Percentiles rank a stretch among this genome's conserved stretches.
Evolutionary conservation across 2,113 vertebrate genomes (phyloP).

Genomic region (Stigmatopora argus): DNA sequence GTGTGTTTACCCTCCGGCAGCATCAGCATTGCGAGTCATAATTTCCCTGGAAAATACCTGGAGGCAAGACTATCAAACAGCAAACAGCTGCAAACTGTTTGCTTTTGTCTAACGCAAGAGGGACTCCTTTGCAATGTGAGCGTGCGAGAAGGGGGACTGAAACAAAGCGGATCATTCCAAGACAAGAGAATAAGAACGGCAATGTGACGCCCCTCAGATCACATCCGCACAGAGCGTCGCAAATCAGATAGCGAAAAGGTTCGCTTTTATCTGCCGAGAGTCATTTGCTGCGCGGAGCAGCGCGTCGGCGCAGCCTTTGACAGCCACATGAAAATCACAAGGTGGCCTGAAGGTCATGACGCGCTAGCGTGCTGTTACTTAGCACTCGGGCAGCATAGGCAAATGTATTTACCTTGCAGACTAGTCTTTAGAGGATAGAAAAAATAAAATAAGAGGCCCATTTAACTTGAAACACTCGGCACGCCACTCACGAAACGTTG

Average conservation of each 20-base stretch:
- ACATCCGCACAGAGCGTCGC: conserved; percentile 49
- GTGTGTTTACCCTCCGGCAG: conserved; percentile 6
- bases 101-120: conserved; percentile 40
- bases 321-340: conserved; percentile 39
- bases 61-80: conserved; percentile 23
- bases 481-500: neutral
- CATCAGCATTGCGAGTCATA: conserved; percentile 16
- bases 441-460: neutral
- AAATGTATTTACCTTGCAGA: conserved; percentile 7
- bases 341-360: conserved; percentile 15
- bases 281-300: conserved; percentile 48
- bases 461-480: neutral
- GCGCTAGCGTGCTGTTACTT: neutral
- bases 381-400: neutral
- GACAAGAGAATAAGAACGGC: conserved; percentile 29
- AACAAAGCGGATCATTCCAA: conserved; percentile 50
- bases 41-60: conserved; percentile 39
- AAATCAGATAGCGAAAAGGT: conserved; percentile 58
- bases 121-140: conserved; percentile 30
- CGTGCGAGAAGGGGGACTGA: conserved; percentile 17
- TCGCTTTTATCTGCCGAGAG: conserved; percentile 68
- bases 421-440: neutral
- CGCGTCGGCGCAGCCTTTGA: conserved; percentile 49
- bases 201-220: conserved; percentile 57
- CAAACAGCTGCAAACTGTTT: conserved; percentile 61